Evolutionary conservation across 2,113 vertebrate genomes (phyloP).

Genomic region (Ictidomys tridecemlineatus): DNA sequence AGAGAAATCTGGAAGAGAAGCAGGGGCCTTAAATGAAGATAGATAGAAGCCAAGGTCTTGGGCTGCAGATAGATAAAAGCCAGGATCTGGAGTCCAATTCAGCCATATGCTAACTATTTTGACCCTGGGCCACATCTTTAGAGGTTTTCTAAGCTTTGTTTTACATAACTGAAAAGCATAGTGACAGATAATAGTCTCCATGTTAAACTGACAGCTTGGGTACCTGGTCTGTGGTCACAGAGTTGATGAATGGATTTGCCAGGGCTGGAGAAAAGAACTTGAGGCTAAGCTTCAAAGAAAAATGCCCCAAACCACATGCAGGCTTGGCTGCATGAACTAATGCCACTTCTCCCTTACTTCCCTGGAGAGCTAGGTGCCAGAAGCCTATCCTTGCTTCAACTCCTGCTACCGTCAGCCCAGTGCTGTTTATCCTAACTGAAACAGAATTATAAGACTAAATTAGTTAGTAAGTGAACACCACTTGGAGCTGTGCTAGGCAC

Average conservation of each 20-base stretch:
- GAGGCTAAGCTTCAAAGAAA: conserved; percentile 68
- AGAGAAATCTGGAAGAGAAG: background rate
- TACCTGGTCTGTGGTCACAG: background rate
- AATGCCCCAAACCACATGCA: conserved; percentile 64
- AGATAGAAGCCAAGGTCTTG: too few relatives aligned
- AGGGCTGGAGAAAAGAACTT: conserved; percentile 5
- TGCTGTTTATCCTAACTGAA: background rate
- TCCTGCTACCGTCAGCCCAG: background rate
- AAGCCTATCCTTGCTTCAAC: background rate
- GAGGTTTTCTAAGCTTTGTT: background rate
- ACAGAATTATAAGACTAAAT: background rate
- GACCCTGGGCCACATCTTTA: background rate
- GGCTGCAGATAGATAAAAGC: background rate
- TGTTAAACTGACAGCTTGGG: background rate
- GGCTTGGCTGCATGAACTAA: background rate
- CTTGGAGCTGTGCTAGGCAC: background rate
- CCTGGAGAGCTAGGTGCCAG: background rate
- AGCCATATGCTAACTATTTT: background rate
- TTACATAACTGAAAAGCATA: background rate
- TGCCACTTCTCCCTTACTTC: background rate
- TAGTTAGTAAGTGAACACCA: background rate
- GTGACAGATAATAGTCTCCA: background rate
- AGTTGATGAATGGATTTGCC: background rate
- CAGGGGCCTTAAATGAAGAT: background rate
- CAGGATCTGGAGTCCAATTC: background rate